phyloP scores from a whole-genome alignment of 2,888 invertebrate genomes.

The Eupithecia exiguata region DNA sequence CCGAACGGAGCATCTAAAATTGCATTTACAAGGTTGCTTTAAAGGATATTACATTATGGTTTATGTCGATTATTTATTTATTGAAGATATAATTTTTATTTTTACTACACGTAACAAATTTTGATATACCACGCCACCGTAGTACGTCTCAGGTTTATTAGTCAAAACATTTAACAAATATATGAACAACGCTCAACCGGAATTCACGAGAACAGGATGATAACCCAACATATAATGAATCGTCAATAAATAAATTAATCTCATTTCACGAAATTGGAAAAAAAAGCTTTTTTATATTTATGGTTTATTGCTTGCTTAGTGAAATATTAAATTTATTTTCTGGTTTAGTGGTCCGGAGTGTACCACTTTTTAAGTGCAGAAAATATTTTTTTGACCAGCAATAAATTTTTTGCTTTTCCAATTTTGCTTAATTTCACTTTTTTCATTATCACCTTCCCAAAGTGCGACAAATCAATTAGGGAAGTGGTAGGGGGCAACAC shows the following conservation, averaged over 20 bases:
- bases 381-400: no score
- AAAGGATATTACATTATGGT: slow-evolving; percentile 57
- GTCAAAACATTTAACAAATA: slow-evolving; percentile 69
- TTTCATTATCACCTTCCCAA: slow-evolving; percentile 39
- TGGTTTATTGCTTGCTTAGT: not conserved
- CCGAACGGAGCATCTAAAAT: slow-evolving; percentile 61
- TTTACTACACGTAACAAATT: slow-evolving; percentile 31
- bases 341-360: not conserved
- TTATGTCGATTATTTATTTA: slow-evolving; percentile 76
- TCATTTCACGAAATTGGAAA: slow-evolving; percentile 67
- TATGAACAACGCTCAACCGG: slow-evolving; percentile 66
- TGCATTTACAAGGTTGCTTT: slow-evolving; percentile 75
- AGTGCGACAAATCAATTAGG: slow-evolving; percentile 55
- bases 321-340: not conserved
- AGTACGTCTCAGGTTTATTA: slow-evolving; percentile 71
- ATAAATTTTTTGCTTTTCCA: slow-evolving; percentile 48
- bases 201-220: slow-evolving; percentile 41
- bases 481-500: slow-evolving; percentile 56
- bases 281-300: slow-evolving; percentile 20
- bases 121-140: slow-evolving; percentile 68
- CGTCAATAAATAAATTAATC: slow-evolving; percentile 79
- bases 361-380: not conserved
- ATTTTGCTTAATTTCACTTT: slow-evolving; percentile 48
- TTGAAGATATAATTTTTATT: slow-evolving; percentile 51
- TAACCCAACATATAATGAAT: slow-evolving; percentile 49